A percentile compares a stretch with the other conserved stretches of the same genome.
Evolutionary conservation across 2,888 invertebrate species (phyloP).

Genomic region (Chorisops tibialis): DNA sequence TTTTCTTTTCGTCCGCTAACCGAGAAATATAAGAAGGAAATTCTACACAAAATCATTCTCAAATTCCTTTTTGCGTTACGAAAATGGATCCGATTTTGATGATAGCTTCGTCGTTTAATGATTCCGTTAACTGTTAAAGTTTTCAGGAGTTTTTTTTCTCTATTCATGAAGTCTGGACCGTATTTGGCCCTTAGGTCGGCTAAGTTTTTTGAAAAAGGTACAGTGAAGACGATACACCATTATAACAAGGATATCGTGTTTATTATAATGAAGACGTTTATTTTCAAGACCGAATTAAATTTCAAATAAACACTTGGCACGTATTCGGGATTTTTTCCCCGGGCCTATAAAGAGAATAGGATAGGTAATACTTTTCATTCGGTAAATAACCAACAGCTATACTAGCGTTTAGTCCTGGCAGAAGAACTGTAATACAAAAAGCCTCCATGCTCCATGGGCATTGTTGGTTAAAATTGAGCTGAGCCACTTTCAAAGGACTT

Average conservation of each 20-base stretch:
- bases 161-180: not conserved
- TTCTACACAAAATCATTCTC: not conserved
- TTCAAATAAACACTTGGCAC: conserved; percentile 17
- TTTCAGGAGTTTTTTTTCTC: not conserved
- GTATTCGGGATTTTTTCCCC: conserved; percentile 13
- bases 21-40: not conserved
- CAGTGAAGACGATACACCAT: no score
- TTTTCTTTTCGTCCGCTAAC: not conserved
- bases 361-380: not conserved
- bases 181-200: no score
- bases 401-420: not conserved
- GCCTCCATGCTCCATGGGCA: not conserved
- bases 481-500: no score
- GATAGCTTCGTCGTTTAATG: conserved; percentile 12
- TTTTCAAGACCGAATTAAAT: conserved; percentile 7
- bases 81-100: not conserved
- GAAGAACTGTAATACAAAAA: not conserved
- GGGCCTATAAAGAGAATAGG: not conserved
- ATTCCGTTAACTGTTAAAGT: conserved; percentile 16
- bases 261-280: not conserved
- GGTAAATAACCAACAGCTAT: not conserved
- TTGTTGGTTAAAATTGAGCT: no score
- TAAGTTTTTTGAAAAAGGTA: no score
- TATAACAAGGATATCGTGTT: no score
- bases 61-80: not conserved